Percentiles rank a stretch among this genome's conserved stretches.
phyloP scores from a whole-genome alignment of 2,797 vertebrate species.

The Sebastes goodei region DNA sequence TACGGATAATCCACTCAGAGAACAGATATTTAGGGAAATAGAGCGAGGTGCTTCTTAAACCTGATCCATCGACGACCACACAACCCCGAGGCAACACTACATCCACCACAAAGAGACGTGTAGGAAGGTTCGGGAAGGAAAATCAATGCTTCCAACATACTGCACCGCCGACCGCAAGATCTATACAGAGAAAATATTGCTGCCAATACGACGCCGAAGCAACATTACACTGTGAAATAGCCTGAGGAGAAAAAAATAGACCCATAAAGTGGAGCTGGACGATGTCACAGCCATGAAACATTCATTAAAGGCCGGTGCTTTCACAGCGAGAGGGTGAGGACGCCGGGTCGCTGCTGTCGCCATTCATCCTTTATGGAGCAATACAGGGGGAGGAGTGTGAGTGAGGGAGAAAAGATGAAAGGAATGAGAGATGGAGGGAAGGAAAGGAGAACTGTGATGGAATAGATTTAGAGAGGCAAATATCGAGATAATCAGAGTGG shows the following conservation, averaged over 20 bases:
- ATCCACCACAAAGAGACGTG: conserved; percentile 44
- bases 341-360: background rate
- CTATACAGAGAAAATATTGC: conserved; percentile 58
- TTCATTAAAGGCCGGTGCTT: conserved; percentile 40
- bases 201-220: conserved; percentile 35
- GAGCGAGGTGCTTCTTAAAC: conserved; percentile 33
- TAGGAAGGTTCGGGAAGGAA: conserved; percentile 43
- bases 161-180: conserved; percentile 24
- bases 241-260: conserved; percentile 35
- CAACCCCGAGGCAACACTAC: conserved; percentile 30
- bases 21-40: conserved; percentile 43
- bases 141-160: conserved; percentile 56
- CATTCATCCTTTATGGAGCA: conserved; percentile 12
- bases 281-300: conserved; percentile 45
- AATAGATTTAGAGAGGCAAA: background rate
- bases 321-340: conserved; percentile 15
- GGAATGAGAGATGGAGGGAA: background rate
- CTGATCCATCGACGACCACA: conserved; percentile 37
- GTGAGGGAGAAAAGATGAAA: background rate
- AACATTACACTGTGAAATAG: conserved; percentile 31
- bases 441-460: background rate
- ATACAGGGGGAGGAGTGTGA: background rate
- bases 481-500: background rate
- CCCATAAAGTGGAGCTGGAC: conserved; percentile 46
- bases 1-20: conserved; percentile 17